A percentile compares a stretch with the other conserved stretches of the same genome.
Conservation (phyloP, 2,797 vertebrate genomes). For the Schizopygopsis pylzovi region DNA sequence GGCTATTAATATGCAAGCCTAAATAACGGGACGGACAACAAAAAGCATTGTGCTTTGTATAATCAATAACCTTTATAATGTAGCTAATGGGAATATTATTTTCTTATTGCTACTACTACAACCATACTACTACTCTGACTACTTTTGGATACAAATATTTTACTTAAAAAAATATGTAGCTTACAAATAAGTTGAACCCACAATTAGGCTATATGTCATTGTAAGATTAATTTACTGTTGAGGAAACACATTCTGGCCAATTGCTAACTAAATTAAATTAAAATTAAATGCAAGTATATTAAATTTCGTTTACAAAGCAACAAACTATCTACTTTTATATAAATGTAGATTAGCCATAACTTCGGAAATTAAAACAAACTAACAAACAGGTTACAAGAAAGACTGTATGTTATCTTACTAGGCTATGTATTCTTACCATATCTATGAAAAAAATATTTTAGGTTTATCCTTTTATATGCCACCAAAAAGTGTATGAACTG, state of each 20-base stretch:
- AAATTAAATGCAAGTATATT: not conserved
- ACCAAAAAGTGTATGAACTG: not conserved
- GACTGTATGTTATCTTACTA: not conserved
- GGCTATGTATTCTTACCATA: not conserved
- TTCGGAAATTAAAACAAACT: not conserved
- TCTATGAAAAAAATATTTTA: not conserved
- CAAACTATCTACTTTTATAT: not conserved
- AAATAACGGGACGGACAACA: not conserved
- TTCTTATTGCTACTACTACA: not conserved
- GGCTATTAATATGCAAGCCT: not conserved
- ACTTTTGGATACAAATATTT: not conserved
- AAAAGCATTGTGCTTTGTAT: not conserved
- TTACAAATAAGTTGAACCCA: not conserved
- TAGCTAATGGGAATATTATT: not conserved
- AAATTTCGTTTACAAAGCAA: too few relatives aligned
- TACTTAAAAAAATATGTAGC: not conserved
- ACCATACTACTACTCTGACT: not conserved
- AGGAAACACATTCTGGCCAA: not conserved
- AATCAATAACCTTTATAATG: not conserved
- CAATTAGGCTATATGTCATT: too few relatives aligned
- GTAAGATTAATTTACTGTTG: not conserved
- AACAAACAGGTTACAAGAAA: not conserved
- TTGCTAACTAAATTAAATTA: not conserved
- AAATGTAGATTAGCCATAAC: not conserved
- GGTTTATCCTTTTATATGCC: not conserved